Evolutionary conservation across 2,888 invertebrate species (phyloP), one percentile per base, ranked within the genome.

Genomic region (Lissonota sp.): DNA sequence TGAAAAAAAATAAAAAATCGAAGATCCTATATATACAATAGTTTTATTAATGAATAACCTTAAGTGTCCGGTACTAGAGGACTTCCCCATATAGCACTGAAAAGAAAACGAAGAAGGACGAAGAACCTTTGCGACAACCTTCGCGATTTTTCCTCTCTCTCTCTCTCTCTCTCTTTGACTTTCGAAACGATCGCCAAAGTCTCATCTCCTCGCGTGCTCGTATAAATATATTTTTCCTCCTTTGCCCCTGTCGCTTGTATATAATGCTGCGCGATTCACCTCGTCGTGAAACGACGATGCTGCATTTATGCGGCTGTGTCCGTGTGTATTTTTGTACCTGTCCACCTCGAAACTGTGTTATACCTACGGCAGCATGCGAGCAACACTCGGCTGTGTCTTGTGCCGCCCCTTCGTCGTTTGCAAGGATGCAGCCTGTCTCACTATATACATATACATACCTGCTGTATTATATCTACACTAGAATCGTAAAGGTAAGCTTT

Each of bases 401-500:
- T 64, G 60, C 63, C 72, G 60, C 63, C 72, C 79, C 76, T 57
- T 60, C 70, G n/a, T 66, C 64, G 12, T 55, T 53, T 12, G 14
- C 53, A 53, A 60, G 51, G 46, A 64, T 58, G 51, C 63, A 60
- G 76, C 62, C 73, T 78, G 26, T 69, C 49, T 51, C 8, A 6
- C 51, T 44, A 57, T 49, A 64, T 16, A 64, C 16, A 63, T 53
- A 44, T 76, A 79, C 71, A 84, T 72, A 58, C 3, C 26, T 26
- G 70, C 64, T 60, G 72, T 84, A 79, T 83, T 87, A 86, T 90
- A 91, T 90, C 88, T 90, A 87, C 85, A 87, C 88, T 90, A 88
- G 88, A 89, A 91, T 91, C 91, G 88, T 90, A 90, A 89, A 90
- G 87, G 87, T 87, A 86, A 85, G 86, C 87, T 91, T 92, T 92